phyloP scores from a whole-genome alignment of 2,113 vertebrate genomes.

The Camelus bactrianus region DNA sequence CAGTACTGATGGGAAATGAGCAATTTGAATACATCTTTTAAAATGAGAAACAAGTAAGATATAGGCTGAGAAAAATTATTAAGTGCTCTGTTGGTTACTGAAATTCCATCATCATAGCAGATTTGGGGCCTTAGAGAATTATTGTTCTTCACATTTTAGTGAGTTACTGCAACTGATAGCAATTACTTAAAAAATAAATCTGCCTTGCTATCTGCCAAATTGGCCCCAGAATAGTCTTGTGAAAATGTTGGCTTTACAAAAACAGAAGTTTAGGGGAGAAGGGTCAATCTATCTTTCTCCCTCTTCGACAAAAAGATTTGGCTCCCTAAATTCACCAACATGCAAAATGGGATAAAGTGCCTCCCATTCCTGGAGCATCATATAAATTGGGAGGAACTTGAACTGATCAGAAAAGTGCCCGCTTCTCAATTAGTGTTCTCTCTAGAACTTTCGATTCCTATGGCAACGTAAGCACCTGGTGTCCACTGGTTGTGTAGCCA shows the following conservation, averaged over 20 bases:
- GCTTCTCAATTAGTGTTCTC: too few species aligned
- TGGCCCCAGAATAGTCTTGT: neutral
- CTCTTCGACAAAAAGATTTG: slow-evolving; percentile 7
- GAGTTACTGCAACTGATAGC: slow-evolving; percentile 3
- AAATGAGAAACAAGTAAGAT: neutral
- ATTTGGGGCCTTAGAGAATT: neutral
- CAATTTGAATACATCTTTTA: neutral
- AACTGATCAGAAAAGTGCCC: neutral
- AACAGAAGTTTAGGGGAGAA: neutral
- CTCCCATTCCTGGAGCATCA: neutral
- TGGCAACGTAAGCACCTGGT: neutral
- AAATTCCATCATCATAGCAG: neutral
- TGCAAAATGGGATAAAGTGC: neutral
- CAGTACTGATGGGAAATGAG: neutral
- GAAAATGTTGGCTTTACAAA: neutral
- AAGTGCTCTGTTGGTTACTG: neutral
- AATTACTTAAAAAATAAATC: neutral
- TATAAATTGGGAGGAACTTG: neutral
- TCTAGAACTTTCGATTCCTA: neutral
- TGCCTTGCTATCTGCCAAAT: neutral
- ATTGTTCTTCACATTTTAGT: neutral
- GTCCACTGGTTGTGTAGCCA: neutral
- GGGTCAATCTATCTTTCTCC: neutral
- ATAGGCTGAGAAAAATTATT: neutral
- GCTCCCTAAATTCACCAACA: slow-evolving; percentile 17